Base-by-base conservation (phyloP, 1,140 invertebrate genomes). In the Ladona fulva region DNA sequence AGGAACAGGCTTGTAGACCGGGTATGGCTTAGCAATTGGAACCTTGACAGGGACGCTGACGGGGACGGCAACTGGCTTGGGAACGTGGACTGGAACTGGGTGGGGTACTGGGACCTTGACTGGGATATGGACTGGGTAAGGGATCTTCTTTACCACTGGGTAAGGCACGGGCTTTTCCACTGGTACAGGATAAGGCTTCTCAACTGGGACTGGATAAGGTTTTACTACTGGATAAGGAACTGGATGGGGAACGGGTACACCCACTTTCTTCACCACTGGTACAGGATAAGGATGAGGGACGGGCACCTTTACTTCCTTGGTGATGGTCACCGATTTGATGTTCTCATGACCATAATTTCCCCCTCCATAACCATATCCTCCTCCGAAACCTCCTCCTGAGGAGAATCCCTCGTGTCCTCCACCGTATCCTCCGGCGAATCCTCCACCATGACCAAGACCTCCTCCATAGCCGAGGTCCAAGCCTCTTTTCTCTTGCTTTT, bases 221-320 rank as follows among this genome's bases (percentile, higher is more conserved):
- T 81, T 82, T 76, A 80, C 81, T 59, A 82, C 80, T 44, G 81
- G 66, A 11, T 80, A 79, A 0, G 81, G 78, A 14, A 80, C 78
- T 0, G 81, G 81, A 7, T 81, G 80, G 0, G 81, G 81, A 3
- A 81, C 80, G 19, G 80, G 80, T 7, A 82, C 81, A 10, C 76
- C 76, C 10, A 87, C 84, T 59, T 82, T 83, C 78, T 87, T 88
- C 44, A 84, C 83, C 3, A 86, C 83, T 24, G 82, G 80, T 0
- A 87, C 85, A 14, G 86, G 85, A 74, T 85, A 86, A 0, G 87
- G 87, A 3, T 84, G 82, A 0, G 85, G 86, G 0, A 88, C 86
- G n/a, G 81, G 80, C 25, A 78, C 79, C 0, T 83, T 83, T 0
- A 88, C 85, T 79, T 86, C 84, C 78, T 87, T 87, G 77, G 86